These are phyloP conservation scores for Trigoniulus corallinus DNA, from an alignment of 1,140 invertebrate species.

Conservation along the genomic window DNA sequence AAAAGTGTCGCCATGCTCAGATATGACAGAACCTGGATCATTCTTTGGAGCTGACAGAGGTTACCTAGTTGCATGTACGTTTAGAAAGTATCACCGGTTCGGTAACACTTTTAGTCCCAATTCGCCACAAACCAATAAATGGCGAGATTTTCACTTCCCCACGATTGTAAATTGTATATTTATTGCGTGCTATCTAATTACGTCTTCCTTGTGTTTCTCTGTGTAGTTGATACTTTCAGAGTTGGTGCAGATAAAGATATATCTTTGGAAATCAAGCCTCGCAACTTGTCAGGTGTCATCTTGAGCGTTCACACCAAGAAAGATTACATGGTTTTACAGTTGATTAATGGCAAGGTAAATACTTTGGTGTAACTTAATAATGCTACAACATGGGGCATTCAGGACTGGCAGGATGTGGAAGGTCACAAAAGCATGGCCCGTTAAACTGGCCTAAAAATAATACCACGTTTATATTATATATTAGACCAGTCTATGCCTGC, in stretches of 20 bases:
- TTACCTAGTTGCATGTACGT: constrained; percentile 43
- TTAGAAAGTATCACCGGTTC: constrained; percentile 1
- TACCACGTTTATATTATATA: too few species aligned
- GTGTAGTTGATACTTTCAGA: constrained; percentile 47
- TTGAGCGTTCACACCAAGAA: constrained; percentile 48
- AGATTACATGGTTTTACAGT: constrained; percentile 71
- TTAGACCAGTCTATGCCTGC: too few species aligned
- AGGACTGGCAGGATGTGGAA: too few species aligned
- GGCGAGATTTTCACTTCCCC: too few species aligned
- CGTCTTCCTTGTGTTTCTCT: constrained; percentile 2
- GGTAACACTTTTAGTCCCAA: too few species aligned
- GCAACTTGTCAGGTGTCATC: constrained; percentile 60
- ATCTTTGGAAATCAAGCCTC: constrained; percentile 71
- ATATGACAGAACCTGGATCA: constrained; percentile 64
- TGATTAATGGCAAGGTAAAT: constrained; percentile 51
- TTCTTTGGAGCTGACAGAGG: constrained; percentile 66
- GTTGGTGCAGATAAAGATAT: constrained; percentile 64
- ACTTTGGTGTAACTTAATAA: not conserved
- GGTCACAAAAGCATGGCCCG: too few species aligned
- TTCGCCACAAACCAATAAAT: too few species aligned
- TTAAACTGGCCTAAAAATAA: too few species aligned
- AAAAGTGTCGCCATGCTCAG: constrained; percentile 44
- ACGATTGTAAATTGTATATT: too few species aligned
- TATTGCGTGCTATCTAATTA: constrained; percentile 1
- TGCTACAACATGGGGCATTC: too few species aligned